phyloP scores from a whole-genome alignment of 2,888 invertebrate species.

The Myopa tessellatipennis region DNA sequence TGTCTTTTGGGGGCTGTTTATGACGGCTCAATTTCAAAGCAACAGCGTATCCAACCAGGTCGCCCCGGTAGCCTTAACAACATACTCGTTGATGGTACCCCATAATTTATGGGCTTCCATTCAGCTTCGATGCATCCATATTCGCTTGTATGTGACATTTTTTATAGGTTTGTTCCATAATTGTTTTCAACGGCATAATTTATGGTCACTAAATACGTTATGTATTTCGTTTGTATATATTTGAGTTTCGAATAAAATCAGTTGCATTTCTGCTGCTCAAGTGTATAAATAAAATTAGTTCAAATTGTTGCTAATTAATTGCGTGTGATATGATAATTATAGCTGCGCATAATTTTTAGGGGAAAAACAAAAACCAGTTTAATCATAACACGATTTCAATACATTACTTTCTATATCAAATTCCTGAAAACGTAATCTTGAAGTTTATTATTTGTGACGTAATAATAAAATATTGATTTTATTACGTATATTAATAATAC shows the following conservation, averaged over 20 bases:
- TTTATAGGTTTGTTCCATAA: not conserved
- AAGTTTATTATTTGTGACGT: no score
- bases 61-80: no score
- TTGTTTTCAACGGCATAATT: conserved; percentile 15
- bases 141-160: not conserved
- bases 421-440: no score
- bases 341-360: no score
- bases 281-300: conserved; percentile 1
- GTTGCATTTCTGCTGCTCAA: not conserved
- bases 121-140: not conserved
- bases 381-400: no score
- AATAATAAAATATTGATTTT: no score
- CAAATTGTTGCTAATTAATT: conserved; percentile 4
- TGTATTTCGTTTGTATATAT: not conserved
- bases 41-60: no score
- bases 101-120: conserved; percentile 6
- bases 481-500: no score
- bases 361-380: no score
- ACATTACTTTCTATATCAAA: no score
- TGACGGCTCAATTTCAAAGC: no score
- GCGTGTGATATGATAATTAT: no score
- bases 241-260: not conserved
- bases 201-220: not conserved
- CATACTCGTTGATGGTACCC: not conserved
- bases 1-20: not conserved